phyloP scores from a whole-genome alignment of 1,140 invertebrate species.

The Goniozus legneri region DNA sequence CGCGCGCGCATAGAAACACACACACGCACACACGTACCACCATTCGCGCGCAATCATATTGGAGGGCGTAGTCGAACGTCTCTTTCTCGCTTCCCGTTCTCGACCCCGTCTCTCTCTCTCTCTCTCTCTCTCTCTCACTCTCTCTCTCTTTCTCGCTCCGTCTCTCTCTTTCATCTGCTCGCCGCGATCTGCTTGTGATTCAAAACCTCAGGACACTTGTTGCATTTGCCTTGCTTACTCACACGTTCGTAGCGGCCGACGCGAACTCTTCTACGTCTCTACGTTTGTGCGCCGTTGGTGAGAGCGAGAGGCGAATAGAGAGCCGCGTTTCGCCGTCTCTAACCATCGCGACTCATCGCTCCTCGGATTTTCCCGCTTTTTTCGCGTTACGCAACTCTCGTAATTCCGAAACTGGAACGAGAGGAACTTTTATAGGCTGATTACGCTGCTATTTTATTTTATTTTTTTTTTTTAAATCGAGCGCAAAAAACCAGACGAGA shows the following conservation, averaged over 20 bases:
- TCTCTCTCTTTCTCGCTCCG: conserved; percentile 22
- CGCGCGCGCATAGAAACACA: too few relatives aligned
- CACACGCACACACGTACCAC: too few relatives aligned
- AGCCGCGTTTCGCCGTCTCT: conserved; percentile 21
- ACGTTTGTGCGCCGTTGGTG: conserved; percentile 32
- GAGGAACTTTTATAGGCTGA: too few relatives aligned
- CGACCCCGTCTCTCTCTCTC: conserved; percentile 4
- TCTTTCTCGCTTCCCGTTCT: conserved; percentile 1
- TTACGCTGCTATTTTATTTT: too few relatives aligned
- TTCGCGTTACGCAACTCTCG: too few relatives aligned
- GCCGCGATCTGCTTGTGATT: conserved; percentile 55
- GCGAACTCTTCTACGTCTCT: conserved; percentile 37
- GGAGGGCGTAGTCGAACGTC: too few relatives aligned
- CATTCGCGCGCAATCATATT: too few relatives aligned
- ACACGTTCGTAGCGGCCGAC: conserved; percentile 30
- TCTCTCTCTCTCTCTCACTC: conserved; percentile 15
- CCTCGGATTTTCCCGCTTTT: conserved; percentile 10
- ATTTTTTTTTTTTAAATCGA: too few relatives aligned
- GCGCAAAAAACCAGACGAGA: too few relatives aligned
- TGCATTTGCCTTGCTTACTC: conserved; percentile 53
- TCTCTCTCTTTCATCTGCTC: conserved; percentile 32
- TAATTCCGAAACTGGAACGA: too few relatives aligned
- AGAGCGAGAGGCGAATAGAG: too few relatives aligned
- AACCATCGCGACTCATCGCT: conserved; percentile 38
- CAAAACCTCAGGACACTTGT: conserved; percentile 57